A percentile compares a stretch with the other conserved stretches of the same genome.
Evolutionary conservation across 2,113 vertebrate species (phyloP).

Genomic region (Carassius gibelio): DNA sequence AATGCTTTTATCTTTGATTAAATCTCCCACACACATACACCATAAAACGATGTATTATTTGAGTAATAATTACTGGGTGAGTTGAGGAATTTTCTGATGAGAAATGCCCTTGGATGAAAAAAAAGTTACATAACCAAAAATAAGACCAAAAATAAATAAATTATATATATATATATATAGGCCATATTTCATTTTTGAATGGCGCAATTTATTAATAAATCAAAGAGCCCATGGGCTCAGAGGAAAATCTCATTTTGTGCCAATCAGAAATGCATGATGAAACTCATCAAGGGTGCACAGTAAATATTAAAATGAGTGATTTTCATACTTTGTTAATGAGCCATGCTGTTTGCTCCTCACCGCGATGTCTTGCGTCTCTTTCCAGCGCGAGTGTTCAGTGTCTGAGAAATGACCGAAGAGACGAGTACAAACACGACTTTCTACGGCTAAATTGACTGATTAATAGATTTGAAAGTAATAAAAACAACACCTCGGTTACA

Average conservation of each 20-base stretch:
- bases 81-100: constrained; percentile 9
- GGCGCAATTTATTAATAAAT: constrained; percentile 13
- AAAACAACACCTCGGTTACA: constrained; percentile 57
- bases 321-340: constrained; percentile 57
- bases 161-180: background rate
- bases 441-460: constrained; percentile 58
- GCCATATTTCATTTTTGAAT: constrained; percentile 23
- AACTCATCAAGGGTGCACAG: constrained; percentile 57
- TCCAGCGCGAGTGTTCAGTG: constrained; percentile 53
- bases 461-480: constrained; percentile 53
- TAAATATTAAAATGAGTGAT: constrained; percentile 68
- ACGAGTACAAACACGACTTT: constrained; percentile 54
- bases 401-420: constrained; percentile 53
- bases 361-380: constrained; percentile 48
- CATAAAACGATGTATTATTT: background rate
- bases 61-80: background rate
- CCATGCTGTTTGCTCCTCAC: constrained; percentile 49
- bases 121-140: constrained; percentile 13
- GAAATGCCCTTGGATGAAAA: background rate
- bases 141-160: background rate
- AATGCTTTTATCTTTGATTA: background rate
- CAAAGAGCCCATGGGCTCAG: constrained; percentile 22
- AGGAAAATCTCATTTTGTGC: constrained; percentile 52
- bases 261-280: constrained; percentile 49
- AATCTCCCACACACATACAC: background rate